Base-by-base conservation (phyloP, 2,797 vertebrate species). In the Sebastes minor region DNA sequence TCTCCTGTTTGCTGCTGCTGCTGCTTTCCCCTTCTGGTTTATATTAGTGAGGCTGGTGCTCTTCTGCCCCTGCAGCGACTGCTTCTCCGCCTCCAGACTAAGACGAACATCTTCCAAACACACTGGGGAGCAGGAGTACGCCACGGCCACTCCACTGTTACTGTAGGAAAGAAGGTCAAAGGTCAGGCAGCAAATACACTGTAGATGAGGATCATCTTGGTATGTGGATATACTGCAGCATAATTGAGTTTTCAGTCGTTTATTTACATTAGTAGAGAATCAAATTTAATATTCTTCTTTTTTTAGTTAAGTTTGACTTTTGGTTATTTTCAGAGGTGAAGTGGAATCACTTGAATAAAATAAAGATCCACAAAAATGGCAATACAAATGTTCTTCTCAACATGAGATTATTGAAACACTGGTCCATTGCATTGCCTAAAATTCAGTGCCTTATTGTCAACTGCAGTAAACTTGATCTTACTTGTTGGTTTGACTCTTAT, bases 1-100 rank as follows among this genome's bases (percentile, higher is more conserved):
- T 73, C 97, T 97, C 80, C 97, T 95, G 86, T 89, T 95, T 32
- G 89, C 86, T 80, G 95, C 95, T 32, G 89, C 86, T 80, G 95
- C 95, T 49, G 93, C 94, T 4, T 91, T 94, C 35, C 96, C 96
- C 53, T 96, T 97, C 90, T 97, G 95, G 88, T 96, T 95, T 81
- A 99, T 96, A 71, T 99, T 97, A 63, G 96, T 97, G 55, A 99
- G 95, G 87, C 97, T 99, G 83, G 95, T 97, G 91, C 97, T 98
- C 89, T 97, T 98, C 93, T 97, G 97, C 9, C 95, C 96, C 86
- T 96, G 96, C 92, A 97, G 93, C 0, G 95, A 94, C 53, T 20
- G 59, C 57, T 64, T 89, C 74, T 92, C 88, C 20, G 81, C 85
- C 33, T 97, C 96, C 88, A 95, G 90, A 83, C 89, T 95, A 64